phyloP scores from a whole-genome alignment of 2,113 vertebrate species.

The Tragelaphus strepsiceros region DNA sequence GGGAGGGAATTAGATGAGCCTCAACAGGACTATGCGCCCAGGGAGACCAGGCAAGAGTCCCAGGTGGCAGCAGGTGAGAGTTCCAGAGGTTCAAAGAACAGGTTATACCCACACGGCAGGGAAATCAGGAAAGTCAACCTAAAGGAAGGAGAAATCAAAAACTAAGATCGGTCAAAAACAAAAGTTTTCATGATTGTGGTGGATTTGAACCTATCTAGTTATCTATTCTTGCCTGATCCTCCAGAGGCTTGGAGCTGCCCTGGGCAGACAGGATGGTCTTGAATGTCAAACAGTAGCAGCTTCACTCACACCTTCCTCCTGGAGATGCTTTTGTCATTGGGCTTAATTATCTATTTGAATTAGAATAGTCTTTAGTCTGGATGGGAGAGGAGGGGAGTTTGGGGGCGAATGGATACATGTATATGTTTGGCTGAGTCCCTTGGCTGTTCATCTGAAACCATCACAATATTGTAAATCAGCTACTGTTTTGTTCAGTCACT shows the following conservation, averaged over 20 bases:
- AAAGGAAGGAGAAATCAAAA: background rate
- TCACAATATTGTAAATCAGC: background rate
- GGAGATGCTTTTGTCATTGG: background rate
- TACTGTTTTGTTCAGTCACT: background rate
- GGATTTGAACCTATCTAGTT: background rate
- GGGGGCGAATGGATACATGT: background rate
- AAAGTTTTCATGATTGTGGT: background rate
- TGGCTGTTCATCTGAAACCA: background rate
- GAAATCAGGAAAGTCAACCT: background rate
- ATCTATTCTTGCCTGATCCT: background rate
- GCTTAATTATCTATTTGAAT: background rate
- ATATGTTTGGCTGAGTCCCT: background rate
- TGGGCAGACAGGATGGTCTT: fast-evolving
- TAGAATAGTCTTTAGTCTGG: background rate
- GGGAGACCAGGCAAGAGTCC: background rate
- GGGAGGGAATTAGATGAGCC: background rate
- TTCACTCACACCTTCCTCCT: background rate
- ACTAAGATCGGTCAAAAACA: background rate
- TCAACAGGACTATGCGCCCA: background rate
- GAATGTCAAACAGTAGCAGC: background rate
- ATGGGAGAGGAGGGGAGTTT: background rate
- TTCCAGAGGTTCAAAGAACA: background rate
- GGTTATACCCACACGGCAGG: background rate
- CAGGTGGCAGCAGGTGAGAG: background rate
- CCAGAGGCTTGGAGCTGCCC: background rate